These are phyloP conservation scores for Zaprionus inermis DNA, from an alignment of 1,140 invertebrate genomes.

Conservation along the genomic window DNA sequence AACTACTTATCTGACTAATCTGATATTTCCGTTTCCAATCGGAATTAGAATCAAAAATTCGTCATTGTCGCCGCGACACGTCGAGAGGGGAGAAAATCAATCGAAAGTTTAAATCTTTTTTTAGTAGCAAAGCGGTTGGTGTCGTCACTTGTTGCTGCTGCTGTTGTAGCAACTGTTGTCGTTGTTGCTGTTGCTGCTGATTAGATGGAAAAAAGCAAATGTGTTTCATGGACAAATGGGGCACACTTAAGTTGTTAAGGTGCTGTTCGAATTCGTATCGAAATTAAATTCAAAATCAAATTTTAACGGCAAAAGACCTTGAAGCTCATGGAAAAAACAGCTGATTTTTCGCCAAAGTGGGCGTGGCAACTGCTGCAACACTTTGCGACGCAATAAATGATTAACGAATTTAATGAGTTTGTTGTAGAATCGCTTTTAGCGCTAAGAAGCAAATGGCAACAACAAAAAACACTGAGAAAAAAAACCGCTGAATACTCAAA, in stretches of 20 bases:
- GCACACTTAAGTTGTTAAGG: constrained; percentile 6
- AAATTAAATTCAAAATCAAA: constrained; percentile 46
- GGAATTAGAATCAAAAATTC: neutral
- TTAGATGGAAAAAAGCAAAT: constrained; percentile 39
- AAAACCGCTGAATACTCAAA: constrained; percentile 33
- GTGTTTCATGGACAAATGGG: constrained; percentile 51
- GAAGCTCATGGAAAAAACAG: constrained; percentile 46
- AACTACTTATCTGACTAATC: constrained; percentile 24
- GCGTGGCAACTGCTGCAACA: constrained; percentile 38
- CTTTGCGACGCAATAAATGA: constrained; percentile 72
- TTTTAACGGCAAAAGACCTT: constrained; percentile 55
- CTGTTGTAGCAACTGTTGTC: neutral
- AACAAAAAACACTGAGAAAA: constrained; percentile 23
- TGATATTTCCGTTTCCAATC: constrained; percentile 32
- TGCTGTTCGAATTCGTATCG: constrained; percentile 38
- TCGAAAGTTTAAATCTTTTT: constrained; percentile 20
- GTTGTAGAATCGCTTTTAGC: constrained; percentile 73
- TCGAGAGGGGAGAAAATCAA: constrained; percentile 6
- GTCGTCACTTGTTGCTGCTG: constrained; percentile 2
- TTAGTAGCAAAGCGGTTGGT: neutral
- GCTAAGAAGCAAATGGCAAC: constrained; percentile 37
- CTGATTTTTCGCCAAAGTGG: constrained; percentile 60
- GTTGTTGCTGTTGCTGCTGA: neutral
- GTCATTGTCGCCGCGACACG: constrained; percentile 11
- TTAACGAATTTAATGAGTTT: constrained; percentile 77